Base-by-base conservation (phyloP, 2,888 invertebrate species). In the Adelphocoris suturalis region DNA sequence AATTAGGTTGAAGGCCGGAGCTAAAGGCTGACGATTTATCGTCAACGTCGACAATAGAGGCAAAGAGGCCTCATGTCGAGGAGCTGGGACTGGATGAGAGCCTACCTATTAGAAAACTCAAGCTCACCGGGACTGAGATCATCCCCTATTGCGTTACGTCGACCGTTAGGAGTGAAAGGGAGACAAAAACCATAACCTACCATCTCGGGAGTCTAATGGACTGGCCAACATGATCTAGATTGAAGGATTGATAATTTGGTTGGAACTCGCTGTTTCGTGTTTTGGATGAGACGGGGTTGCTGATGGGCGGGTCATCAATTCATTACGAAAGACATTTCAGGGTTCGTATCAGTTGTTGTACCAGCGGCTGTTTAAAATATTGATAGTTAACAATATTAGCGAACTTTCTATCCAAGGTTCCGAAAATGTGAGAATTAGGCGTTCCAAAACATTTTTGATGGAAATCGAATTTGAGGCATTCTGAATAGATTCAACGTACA, bases 11-110 rank as follows among this genome's bases (percentile, higher is more conserved):
- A 76, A 86, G 76, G 76, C 46, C 75, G 37, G 28, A 47, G 76
- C 86, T 86, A 68, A 86, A 86, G 68, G 52, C 86, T 46, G 76
- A 86, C 48, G 86, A 86, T 86, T 86, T 86, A 86, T 86, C 76
- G 86, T 75, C 37, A 61, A 86, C 48, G 68, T 86, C 86, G 48
- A 86, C 86, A 86, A 86, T 86, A 86, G 86, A 85, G 46, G 37
- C 27, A 46, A 28, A 14, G 37, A 37, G 37, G 46, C 37, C 37
- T 16, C 37, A 37, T n/a, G 85, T 55, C 76, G 68, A 75, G 27
- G 28, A 86, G 16, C 27, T 19, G 37, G 48, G 48, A 16, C 61
- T 13, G 52, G 85, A 37, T 27, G 82, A 61, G n/a, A 27, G 86
- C 47, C 86, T 86, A 86, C 47, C 86, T 86, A 86, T 86, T 86